phyloP scores from a whole-genome alignment of 1,140 invertebrate species.

The Phymorhynchus buccinoides region DNA sequence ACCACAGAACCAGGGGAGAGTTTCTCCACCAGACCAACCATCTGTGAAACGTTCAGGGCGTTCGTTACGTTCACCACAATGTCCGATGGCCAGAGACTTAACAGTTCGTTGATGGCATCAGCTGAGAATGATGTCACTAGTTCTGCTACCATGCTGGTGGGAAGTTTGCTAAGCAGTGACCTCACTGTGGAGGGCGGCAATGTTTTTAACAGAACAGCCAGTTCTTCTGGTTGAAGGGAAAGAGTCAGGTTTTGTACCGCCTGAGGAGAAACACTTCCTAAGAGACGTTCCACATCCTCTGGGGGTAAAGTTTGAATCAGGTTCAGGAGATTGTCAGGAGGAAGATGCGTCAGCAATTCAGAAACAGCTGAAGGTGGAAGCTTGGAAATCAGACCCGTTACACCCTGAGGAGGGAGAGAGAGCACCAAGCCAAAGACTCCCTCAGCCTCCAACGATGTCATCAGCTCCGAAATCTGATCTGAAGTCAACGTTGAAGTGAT shows the following conservation, averaged over 20 bases:
- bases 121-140: background rate
- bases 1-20: background rate
- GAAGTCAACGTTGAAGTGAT: background rate
- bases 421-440: background rate
- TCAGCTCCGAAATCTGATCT: background rate
- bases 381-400: background rate
- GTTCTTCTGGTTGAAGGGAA: background rate
- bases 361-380: background rate
- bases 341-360: background rate
- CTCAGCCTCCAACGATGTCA: background rate
- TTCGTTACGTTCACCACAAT: background rate
- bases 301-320: background rate
- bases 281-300: background rate
- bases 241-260: background rate
- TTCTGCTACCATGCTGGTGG: background rate
- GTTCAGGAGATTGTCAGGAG: background rate
- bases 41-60: background rate
- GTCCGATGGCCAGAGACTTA: background rate
- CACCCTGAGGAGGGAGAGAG: background rate
- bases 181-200: background rate
- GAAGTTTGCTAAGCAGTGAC: background rate
- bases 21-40: background rate
- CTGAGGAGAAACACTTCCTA: background rate
- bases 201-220: background rate
- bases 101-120: background rate